Conservation (phyloP, 2,888 invertebrate genomes). For the Melipona beecheii region DNA sequence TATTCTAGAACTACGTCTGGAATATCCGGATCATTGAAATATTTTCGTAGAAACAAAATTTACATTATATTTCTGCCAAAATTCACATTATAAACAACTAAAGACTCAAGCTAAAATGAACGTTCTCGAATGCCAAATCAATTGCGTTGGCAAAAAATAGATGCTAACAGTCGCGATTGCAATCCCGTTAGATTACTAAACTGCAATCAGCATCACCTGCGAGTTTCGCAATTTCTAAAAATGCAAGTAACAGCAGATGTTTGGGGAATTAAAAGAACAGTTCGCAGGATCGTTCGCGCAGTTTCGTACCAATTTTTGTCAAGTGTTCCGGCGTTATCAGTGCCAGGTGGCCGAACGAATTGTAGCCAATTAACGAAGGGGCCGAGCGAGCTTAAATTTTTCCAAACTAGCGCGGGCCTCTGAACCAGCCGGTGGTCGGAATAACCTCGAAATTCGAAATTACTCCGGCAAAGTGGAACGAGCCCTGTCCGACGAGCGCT, state of each 20-base stretch:
- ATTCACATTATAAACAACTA: no score
- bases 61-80: no score
- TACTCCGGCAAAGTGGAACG: constrained; percentile 25
- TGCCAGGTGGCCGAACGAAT: constrained; percentile 2
- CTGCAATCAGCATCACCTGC: background rate
- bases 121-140: no score
- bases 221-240: background rate
- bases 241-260: background rate
- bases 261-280: background rate
- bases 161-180: no score
- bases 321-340: background rate
- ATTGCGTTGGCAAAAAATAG: no score
- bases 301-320: background rate
- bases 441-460: constrained; percentile 35
- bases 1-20: no score
- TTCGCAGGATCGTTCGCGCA: background rate
- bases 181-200: no score
- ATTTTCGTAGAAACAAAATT: no score
- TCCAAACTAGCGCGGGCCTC: background rate
- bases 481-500: background rate
- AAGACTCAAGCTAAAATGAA: no score
- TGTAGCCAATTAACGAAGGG: constrained; percentile 41
- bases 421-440: background rate
- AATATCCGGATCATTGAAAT: no score
- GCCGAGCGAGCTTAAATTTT: constrained; percentile 31